phyloP scores from a whole-genome alignment of 1,140 invertebrate species.

The Bombyx mandarina region DNA sequence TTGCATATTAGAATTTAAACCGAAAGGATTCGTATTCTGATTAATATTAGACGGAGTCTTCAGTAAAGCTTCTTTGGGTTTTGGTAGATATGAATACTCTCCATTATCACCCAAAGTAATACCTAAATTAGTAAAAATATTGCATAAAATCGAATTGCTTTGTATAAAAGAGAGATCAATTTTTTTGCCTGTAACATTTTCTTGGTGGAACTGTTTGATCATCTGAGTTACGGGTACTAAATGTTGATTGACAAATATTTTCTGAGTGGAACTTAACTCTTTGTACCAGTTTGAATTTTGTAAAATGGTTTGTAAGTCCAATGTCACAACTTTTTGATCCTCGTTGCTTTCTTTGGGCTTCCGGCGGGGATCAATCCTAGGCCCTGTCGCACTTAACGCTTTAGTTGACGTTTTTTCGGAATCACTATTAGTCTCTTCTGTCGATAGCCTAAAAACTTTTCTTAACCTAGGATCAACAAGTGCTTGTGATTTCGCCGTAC shows the following conservation, averaged over 20 bases:
- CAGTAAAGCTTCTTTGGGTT: slow-evolving; percentile 56
- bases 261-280: slow-evolving; percentile 76
- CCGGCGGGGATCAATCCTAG: slow-evolving; percentile 70
- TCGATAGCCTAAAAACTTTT: slow-evolving; percentile 79
- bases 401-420: slow-evolving; percentile 55
- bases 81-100: slow-evolving; percentile 68
- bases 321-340: slow-evolving; percentile 57
- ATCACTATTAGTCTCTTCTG: slow-evolving; percentile 71
- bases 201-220: slow-evolving; percentile 72
- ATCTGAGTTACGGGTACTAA: slow-evolving; percentile 73
- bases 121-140: slow-evolving; percentile 72
- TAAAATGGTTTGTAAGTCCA: slow-evolving; percentile 72
- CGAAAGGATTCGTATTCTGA: slow-evolving; percentile 46
- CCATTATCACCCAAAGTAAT: slow-evolving; percentile 71
- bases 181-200: slow-evolving; percentile 63
- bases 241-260: slow-evolving; percentile 77
- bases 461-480: slow-evolving; percentile 79
- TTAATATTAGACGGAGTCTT: slow-evolving; percentile 66
- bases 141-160: slow-evolving; percentile 65
- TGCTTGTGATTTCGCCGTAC: slow-evolving; percentile 78
- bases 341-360: slow-evolving; percentile 66
- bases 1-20: slow-evolving; percentile 47
- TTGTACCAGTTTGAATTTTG: slow-evolving; percentile 78
- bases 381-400: slow-evolving; percentile 17
- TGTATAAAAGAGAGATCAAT: slow-evolving; percentile 70